These are phyloP conservation scores for Aphelinus atriplicis DNA, from an alignment of 1,140 invertebrate genomes.

Conservation along the genomic window DNA sequence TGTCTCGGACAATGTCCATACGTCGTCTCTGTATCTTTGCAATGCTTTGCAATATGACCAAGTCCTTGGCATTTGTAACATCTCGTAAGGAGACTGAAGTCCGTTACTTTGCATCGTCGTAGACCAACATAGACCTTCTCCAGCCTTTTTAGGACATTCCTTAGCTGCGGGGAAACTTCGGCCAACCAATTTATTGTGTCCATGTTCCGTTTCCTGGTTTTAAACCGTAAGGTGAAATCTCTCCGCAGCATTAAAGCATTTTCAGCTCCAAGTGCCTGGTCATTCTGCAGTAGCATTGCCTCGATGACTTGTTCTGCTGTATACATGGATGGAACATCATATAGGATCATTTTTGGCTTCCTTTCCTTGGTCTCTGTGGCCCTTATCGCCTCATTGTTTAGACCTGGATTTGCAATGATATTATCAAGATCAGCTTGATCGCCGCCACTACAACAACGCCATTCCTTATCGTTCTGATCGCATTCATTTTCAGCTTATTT, in stretches of 20 bases:
- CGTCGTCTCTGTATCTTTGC: conserved; percentile 3
- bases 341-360: conserved; percentile 29
- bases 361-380: neutral
- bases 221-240: conserved; percentile 6
- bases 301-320: neutral
- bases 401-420: neutral
- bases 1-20: conserved; percentile 39
- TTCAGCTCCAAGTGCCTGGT: neutral
- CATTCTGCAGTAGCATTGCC: conserved; percentile 11
- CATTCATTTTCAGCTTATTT: neutral
- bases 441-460: conserved; percentile 19
- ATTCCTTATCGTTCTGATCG: neutral
- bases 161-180: conserved; percentile 4
- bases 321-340: conserved; percentile 25
- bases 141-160: neutral
- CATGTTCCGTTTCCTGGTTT: conserved; percentile 10
- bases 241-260: no score
- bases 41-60: conserved; percentile 43
- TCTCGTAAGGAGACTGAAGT: conserved; percentile 30
- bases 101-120: conserved; percentile 19
- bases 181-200: conserved; percentile 28
- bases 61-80: conserved; percentile 45
- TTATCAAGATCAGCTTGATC: conserved; percentile 9
- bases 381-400: neutral
- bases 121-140: conserved; percentile 33